Conservation (phyloP, 2,888 invertebrate genomes). For the Acanthosepion esculentum region DNA sequence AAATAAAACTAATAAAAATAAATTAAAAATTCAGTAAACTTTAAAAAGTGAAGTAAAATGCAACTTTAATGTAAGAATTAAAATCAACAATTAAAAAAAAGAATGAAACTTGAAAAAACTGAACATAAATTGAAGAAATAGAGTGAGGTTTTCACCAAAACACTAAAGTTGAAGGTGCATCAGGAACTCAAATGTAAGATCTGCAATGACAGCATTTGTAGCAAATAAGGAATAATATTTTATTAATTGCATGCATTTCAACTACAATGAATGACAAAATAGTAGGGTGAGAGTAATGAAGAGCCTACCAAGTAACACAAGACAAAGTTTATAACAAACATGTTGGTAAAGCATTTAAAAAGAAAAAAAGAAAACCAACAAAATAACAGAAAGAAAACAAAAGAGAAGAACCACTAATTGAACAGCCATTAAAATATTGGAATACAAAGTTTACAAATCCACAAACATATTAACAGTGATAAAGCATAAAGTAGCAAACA, state of each 20-base stretch:
- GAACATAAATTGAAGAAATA: background rate
- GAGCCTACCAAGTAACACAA: background rate
- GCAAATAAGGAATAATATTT: background rate
- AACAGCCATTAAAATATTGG: too few relatives aligned
- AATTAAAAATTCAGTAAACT: background rate
- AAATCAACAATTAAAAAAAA: background rate
- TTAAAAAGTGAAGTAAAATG: background rate
- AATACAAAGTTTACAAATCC: too few relatives aligned
- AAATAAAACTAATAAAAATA: background rate
- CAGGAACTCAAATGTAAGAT: conserved; percentile 46
- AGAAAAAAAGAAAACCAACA: background rate
- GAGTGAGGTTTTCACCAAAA: conserved; percentile 37
- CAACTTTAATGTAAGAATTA: background rate
- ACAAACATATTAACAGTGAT: too few relatives aligned
- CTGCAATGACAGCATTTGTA: conserved; percentile 43
- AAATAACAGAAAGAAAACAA: background rate
- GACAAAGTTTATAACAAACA: background rate
- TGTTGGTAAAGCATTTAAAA: background rate
- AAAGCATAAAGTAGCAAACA: too few relatives aligned
- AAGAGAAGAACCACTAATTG: too few relatives aligned
- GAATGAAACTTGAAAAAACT: background rate
- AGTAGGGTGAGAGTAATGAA: background rate
- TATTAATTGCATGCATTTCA: background rate
- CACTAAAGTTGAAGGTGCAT: conserved; percentile 41
- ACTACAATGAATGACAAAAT: background rate